Base-by-base conservation (phyloP, 2,888 invertebrate genomes). In the Rhaphigaster nebulosa region DNA sequence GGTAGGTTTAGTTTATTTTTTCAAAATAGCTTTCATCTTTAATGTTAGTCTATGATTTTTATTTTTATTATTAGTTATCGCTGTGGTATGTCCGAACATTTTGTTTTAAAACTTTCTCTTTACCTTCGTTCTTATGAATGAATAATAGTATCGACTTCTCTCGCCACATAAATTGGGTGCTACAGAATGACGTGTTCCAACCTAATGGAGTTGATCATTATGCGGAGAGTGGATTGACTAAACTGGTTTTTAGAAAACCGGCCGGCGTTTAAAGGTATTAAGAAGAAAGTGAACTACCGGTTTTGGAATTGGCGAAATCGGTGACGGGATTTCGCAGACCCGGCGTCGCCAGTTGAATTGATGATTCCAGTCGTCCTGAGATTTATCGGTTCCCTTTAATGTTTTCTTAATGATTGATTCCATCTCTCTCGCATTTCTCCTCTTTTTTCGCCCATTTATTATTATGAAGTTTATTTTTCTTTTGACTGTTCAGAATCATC, bases 221-320 rank as follows among this genome's bases (percentile, higher is more conserved):
- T 8, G 84, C 4, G 45, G 26, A 23, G 26, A 84, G 41, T 50
- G 45, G 84, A n/a, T 45, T 45, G 38, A 18, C 45, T 15, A n/a
- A 84, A 84, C 84, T 45, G 84, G 84, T 84, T 84, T 84, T 84
- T 84, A 84, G 84, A 84, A 84, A 84, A 84, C 84, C 45, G 84
- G 84, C 41, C 41, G 41, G 45, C 5, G n/a, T 84, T 84, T 84
- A 84, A 84, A 84, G 84, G 45, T 45, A 41, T 80, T 41, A n/a
- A 45, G 45, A 84, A 41, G 84, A 84, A 84, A 84, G 84, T 84
- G 84, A 84, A 84, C 84, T 50, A 50, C 45, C 84, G n/a, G 84
- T 41, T 84, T 45, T 41, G 41, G 84, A 18, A 84, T 50, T 26
- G 84, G 84, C 84, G 84, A 84, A 84, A 84, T 84, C 84, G 70